phyloP scores from a whole-genome alignment of 2,797 vertebrate species.

The Nannoperca obscura region DNA sequence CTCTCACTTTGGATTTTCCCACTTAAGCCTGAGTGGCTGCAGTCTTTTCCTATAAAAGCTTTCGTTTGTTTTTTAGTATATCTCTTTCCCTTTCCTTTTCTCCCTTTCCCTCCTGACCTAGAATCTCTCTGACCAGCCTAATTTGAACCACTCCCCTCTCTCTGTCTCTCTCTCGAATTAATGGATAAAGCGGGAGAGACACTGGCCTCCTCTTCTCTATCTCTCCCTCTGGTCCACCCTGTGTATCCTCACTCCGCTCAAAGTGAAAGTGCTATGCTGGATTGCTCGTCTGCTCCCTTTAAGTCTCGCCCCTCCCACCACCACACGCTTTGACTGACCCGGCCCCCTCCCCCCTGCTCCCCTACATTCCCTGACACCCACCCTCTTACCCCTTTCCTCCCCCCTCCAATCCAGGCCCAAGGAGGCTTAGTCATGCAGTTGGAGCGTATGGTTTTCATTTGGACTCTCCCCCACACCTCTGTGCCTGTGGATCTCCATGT shows the following conservation, averaged over 20 bases:
- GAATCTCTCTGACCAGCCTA: slow-evolving; percentile 66
- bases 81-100: slow-evolving; percentile 47
- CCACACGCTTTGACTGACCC: slow-evolving; percentile 80
- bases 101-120: slow-evolving; percentile 68
- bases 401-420: slow-evolving; percentile 58
- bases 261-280: slow-evolving; percentile 84
- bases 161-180: slow-evolving; percentile 40
- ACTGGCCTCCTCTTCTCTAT: slow-evolving; percentile 63
- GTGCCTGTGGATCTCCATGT: slow-evolving; percentile 58
- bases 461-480: slow-evolving; percentile 77
- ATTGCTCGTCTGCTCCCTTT: slow-evolving; percentile 78
- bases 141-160: slow-evolving; percentile 61
- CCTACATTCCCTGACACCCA: slow-evolving; percentile 76
- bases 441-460: slow-evolving; percentile 84
- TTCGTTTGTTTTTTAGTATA: slow-evolving; percentile 54
- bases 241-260: slow-evolving; percentile 72
- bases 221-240: slow-evolving; percentile 66
- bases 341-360: slow-evolving; percentile 68
- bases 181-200: slow-evolving; percentile 69
- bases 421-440: slow-evolving; percentile 82
- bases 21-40: slow-evolving; percentile 69
- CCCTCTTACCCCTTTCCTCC: slow-evolving; percentile 55
- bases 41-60: slow-evolving; percentile 66
- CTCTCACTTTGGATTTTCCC: slow-evolving; percentile 82
- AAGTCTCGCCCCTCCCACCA: slow-evolving; percentile 81